phyloP scores from a whole-genome alignment of 2,797 vertebrate genomes.

The Melanotaenia boesemani region DNA sequence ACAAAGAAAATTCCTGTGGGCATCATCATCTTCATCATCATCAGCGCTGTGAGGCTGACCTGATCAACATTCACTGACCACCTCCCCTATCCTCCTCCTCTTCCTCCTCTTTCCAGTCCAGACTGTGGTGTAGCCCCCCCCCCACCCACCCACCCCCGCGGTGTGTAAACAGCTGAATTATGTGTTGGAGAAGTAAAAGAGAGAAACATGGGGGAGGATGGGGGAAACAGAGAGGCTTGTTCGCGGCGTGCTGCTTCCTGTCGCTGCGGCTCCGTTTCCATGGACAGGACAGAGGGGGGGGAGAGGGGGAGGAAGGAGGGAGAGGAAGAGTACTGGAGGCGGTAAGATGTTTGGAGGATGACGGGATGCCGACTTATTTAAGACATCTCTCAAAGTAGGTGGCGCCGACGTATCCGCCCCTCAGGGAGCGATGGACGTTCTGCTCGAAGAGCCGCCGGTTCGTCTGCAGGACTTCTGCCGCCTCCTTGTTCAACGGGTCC shows the following conservation, averaged over 20 bases:
- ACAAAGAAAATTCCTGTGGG: conserved; percentile 22
- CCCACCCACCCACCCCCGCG: conserved; percentile 41
- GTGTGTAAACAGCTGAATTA: conserved; percentile 74
- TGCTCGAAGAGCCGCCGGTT: conserved; percentile 96
- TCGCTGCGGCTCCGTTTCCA: conserved; percentile 30
- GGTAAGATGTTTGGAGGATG: conserved; percentile 4
- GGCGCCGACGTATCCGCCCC: conserved; percentile 93
- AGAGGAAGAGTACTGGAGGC: background rate
- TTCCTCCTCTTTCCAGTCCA: conserved; percentile 45
- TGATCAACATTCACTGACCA: conserved; percentile 35
- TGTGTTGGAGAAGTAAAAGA: conserved; percentile 66
- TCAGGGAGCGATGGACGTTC: conserved; percentile 93
- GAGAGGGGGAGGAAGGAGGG: background rate
- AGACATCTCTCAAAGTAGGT: conserved; percentile 97
- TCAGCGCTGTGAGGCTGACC: conserved; percentile 55
- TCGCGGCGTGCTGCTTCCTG: conserved; percentile 57
- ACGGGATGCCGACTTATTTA: conserved; percentile 82
- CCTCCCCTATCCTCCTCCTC: conserved; percentile 11
- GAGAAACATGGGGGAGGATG: conserved; percentile 20
- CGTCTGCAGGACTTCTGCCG: conserved; percentile 93
- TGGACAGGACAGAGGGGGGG: conserved; percentile 28
- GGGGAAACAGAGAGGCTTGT: conserved; percentile 59
- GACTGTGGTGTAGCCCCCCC: conserved; percentile 48
- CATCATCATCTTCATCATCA: conserved; percentile 25
- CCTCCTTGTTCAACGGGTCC: conserved; percentile 95